Evolutionary conservation across 1,140 invertebrate species (phyloP), one percentile per base, ranked within the genome.

Genomic region (Solen grandis): DNA sequence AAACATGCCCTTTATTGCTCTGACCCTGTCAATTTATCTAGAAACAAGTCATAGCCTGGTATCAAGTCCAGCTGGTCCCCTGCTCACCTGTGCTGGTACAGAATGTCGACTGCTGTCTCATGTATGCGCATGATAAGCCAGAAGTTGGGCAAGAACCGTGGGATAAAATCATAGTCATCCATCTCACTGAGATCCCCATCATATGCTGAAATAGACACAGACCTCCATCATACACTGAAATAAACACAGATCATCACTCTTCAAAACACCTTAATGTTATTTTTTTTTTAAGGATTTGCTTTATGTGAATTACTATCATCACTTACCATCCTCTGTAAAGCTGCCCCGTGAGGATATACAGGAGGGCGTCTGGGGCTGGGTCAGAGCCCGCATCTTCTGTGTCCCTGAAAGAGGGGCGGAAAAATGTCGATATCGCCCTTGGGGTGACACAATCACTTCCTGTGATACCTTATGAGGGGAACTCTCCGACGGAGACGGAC

Each of bases 81-180:
- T 29, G n/a, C 31, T 54, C 82, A 94, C 92, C 93, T 92, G 83
- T 92, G 91, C 76, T 96, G 96, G 89, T 96, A 96, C 89, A 95
- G 96, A 14, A 95, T 91, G 55, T 94, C 94, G 1, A 96, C 95
- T 55, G 93, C 90, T 82, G 94, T 93, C 54, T 91, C 87, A 72
- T 94, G 93, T 19, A 96, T 92, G 78, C 93, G 93, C 84, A 96
- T 91, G 62, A 96, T 95, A 1, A 96, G 91, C 96, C 96, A 96
- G 90, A 96, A 96, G 86, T 95, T 95, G 0, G 95, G 95, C n/a
- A 95, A 86, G 14, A 92, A 90, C 73, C 93, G 89, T 59, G 93
- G 93, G 4, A 78, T 84, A 36, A 85, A 94, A 27, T 86, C 87
- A 74, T 95, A 94, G 73, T 94, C 94, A 35, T 94, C 94, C 65